A percentile compares a stretch with the other conserved stretches of the same genome.
These are phyloP conservation scores for Ferdinandea cuprea DNA, from an alignment of 2,888 invertebrate species.

Conservation along the genomic window DNA sequence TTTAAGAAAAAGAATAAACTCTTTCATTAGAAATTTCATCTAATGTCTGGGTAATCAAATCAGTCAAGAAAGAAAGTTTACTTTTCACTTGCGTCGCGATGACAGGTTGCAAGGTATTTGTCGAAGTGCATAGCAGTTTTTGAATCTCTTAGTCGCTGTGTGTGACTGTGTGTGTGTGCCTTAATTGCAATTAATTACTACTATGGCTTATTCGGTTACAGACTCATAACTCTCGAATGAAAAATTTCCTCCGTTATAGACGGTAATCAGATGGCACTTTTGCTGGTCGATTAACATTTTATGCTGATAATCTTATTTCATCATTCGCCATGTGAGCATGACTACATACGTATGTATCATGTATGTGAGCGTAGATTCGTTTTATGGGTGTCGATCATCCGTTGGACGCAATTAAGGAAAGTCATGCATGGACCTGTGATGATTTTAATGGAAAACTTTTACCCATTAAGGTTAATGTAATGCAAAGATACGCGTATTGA, in stretches of 20 bases:
- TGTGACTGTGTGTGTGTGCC: constrained; percentile 58
- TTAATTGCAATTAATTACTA: constrained; percentile 63
- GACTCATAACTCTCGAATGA: constrained; percentile 49
- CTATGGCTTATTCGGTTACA: constrained; percentile 24
- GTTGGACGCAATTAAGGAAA: constrained; percentile 20
- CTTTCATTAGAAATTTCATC: background rate
- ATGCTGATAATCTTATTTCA: constrained; percentile 42
- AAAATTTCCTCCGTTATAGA: constrained; percentile 41
- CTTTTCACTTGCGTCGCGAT: constrained; percentile 39
- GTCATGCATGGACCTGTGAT: constrained; percentile 12
- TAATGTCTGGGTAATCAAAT: constrained; percentile 23
- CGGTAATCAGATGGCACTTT: constrained; percentile 43
- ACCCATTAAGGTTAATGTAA: constrained; percentile 1
- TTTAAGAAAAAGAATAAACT: background rate
- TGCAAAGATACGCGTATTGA: background rate
- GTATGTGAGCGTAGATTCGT: too few relatives aligned
- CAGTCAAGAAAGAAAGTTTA: constrained; percentile 67
- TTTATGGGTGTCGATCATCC: constrained; percentile 15
- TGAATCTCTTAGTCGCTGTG: constrained; percentile 36
- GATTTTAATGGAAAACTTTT: background rate
- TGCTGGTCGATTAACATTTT: constrained; percentile 47
- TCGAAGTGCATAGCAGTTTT: constrained; percentile 14
- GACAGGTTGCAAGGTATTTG: background rate
- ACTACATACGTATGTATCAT: background rate
- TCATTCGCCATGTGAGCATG: background rate